Base-by-base conservation (phyloP, 2,888 invertebrate genomes). In the Netelia melanura region DNA sequence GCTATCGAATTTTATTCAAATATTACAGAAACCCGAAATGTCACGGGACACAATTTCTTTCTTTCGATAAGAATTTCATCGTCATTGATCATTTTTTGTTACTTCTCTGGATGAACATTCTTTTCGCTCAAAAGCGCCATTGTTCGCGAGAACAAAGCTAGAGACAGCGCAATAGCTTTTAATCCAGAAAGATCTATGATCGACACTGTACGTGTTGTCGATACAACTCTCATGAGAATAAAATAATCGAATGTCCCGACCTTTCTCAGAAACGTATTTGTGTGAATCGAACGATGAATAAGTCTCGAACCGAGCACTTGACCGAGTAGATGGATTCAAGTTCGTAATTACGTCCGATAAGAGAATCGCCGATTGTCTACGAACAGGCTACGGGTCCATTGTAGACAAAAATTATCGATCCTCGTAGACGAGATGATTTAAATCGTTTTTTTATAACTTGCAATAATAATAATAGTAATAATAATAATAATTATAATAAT, bases 271-370 rank as follows among this genome's bases (percentile, higher is more conserved):
- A 74, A 61, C 68, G 65, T 44, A 62, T 72, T 43, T 65, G 64
- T 56, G 64, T 43, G 64, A 71, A 75, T 10, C 74, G 62, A 70
- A 68, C 68, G 62, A 64, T 58, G 75, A 38, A 68, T 61, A 78
- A 74, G 38, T 76, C 82, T 80, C 81, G 75, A 81, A 30, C 74
- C 74, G 65, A 83, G 77, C 82, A 84, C 86, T 87, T 87, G 86
- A 86, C 87, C 87, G 81, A 83, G 58, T 58, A 25, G 10, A 58
- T 25, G 17, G 78, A 85, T 86, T 82, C 68, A 54, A 80, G 83
- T 78, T 72, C 85, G 86, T 76, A 83, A 77, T 72, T 80, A 64
- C 64, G 81, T 71, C 61, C 65, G 79, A 87, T 81, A 82, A 83
- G 62, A 14, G 48, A 48, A 48, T 48, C 14, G 0, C 1, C 14